Evolutionary conservation across 2,113 vertebrate genomes (phyloP), one percentile per base, ranked within the genome.

Genomic region (Rallus limicola): DNA sequence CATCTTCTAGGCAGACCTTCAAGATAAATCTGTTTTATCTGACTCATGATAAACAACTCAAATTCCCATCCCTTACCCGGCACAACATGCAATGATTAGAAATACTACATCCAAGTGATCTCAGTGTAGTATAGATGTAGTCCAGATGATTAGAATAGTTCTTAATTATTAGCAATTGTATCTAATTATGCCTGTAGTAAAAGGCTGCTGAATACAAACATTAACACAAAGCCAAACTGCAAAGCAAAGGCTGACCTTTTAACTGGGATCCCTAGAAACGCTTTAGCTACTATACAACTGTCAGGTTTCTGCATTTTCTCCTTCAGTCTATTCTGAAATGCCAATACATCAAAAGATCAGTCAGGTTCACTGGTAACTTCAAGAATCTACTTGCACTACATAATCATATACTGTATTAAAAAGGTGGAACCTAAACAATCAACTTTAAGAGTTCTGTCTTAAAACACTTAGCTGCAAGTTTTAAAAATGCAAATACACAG

Each of bases 161-260:
- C 68, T 75, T 97, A 95, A 96, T 95, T 94, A 96, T 65, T 69
- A 96, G 88, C 85, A 96, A 82, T 84, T 92, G 75, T 75, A 68
- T 74, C 74, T 86, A 95, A 96, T 95, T 86, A 95, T 42, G 69
- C 36, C 38, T 68, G 48, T 80, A 93, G 93, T 89, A 88, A 86
- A 83, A 94, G 62, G 82, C 72, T 91, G 80, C 65, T 89, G 80
- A 91, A 92, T 84, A 88, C 81, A 95, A 97, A 94, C 67, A 91
- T 36, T 46, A 85, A 92, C 5, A 15, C 87, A 96, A 88, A 97
- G 85, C 77, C 79, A 82, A 96, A 94, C 14, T 91, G 91, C 89
- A 87, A 91, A 87, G 94, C 85, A 93, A 95, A 95, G 87, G 36
- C 58, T 92, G 90, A 96, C 95, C 91, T 91, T 91, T 84, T 92